These are phyloP conservation scores for Cotesia chilonis DNA, from an alignment of 1,140 invertebrate species.

Conservation along the genomic window DNA sequence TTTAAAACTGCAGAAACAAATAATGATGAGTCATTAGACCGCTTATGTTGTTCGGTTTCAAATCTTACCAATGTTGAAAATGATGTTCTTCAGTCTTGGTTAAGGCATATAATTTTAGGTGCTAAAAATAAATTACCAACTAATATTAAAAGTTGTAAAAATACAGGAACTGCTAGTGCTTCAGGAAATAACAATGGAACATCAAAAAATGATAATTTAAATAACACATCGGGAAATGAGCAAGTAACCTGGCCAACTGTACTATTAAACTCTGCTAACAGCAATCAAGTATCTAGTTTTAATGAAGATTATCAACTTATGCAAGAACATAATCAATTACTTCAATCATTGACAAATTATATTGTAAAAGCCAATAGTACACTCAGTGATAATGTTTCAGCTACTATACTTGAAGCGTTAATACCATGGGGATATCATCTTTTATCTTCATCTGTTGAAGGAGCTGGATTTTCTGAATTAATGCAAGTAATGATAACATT, in stretches of 20 bases:
- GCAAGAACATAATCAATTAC: slow-evolving; percentile 77
- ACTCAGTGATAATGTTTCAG: slow-evolving; percentile 74
- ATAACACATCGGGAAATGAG: slow-evolving; percentile 49
- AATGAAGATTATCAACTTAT: slow-evolving; percentile 62
- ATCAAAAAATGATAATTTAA: slow-evolving; percentile 46
- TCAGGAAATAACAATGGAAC: slow-evolving; percentile 37
- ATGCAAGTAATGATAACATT: slow-evolving; percentile 83
- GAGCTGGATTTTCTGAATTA: slow-evolving; percentile 80
- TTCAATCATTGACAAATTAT: slow-evolving; percentile 78
- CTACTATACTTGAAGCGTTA: slow-evolving; percentile 78
- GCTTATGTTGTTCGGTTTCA: slow-evolving; percentile 74
- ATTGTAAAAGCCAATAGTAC: slow-evolving; percentile 78
- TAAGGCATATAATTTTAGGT: slow-evolving; percentile 75
- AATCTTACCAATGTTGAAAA: slow-evolving; percentile 74
- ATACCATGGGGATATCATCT: slow-evolving; percentile 79
- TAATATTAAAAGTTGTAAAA: slow-evolving; percentile 59
- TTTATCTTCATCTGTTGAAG: slow-evolving; percentile 73
- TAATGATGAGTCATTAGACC: slow-evolving; percentile 72
- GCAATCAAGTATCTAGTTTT: slow-evolving; percentile 47
- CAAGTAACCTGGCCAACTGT: slow-evolving; percentile 51
- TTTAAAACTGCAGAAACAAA: slow-evolving; percentile 74
- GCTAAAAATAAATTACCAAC: slow-evolving; percentile 54
- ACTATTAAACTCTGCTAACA: slow-evolving; percentile 48
- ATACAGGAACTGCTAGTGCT: slow-evolving; percentile 31
- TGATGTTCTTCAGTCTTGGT: slow-evolving; percentile 74